Percentiles rank a stretch among this genome's conserved stretches.
Conservation (phyloP, 2,888 invertebrate genomes). For the Acronicta psi region DNA sequence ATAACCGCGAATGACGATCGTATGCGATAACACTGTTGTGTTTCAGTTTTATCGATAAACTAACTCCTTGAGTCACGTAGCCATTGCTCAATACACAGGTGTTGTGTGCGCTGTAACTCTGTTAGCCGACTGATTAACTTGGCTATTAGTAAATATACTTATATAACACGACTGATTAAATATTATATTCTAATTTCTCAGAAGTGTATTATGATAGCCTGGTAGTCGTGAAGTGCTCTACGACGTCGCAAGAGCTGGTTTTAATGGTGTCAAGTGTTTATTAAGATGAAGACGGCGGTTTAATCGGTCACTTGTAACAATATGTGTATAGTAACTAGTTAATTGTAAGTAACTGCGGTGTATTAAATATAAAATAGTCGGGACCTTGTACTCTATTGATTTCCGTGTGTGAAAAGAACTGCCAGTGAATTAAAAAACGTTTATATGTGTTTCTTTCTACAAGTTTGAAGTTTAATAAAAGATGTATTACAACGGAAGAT, state of each 20-base stretch:
- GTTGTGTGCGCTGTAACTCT: slow-evolving; percentile 53
- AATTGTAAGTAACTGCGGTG: slow-evolving; percentile 65
- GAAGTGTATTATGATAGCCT: slow-evolving; percentile 38
- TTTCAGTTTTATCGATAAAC: slow-evolving; percentile 78
- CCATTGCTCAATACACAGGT: slow-evolving; percentile 74
- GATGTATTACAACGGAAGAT: slow-evolving; percentile 74
- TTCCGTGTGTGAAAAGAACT: slow-evolving; percentile 11
- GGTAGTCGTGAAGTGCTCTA: slow-evolving; percentile 49
- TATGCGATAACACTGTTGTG: slow-evolving; percentile 80
- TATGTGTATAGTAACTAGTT: slow-evolving; percentile 57
- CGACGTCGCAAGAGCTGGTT: slow-evolving; percentile 47
- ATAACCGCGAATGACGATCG: slow-evolving; percentile 74
- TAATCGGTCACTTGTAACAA: slow-evolving; percentile 62
- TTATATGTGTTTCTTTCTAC: slow-evolving; percentile 8
- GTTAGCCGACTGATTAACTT: slow-evolving; percentile 44
- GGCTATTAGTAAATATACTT: slow-evolving; percentile 56
- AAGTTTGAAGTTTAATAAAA: slow-evolving; percentile 10
- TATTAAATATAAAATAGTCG: slow-evolving; percentile 49
- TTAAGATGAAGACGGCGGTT: slow-evolving; percentile 56
- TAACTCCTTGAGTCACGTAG: slow-evolving; percentile 83
- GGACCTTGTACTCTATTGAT: slow-evolving; percentile 9
- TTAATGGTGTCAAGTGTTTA: slow-evolving; percentile 61
- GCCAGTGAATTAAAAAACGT: slow-evolving; percentile 28
- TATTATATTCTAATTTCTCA: slow-evolving; percentile 52
- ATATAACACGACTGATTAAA: slow-evolving; percentile 44